Percentiles rank a stretch among this genome's conserved stretches.
phyloP scores from a whole-genome alignment of 2,113 vertebrate species.

The Notechis scutatus region DNA sequence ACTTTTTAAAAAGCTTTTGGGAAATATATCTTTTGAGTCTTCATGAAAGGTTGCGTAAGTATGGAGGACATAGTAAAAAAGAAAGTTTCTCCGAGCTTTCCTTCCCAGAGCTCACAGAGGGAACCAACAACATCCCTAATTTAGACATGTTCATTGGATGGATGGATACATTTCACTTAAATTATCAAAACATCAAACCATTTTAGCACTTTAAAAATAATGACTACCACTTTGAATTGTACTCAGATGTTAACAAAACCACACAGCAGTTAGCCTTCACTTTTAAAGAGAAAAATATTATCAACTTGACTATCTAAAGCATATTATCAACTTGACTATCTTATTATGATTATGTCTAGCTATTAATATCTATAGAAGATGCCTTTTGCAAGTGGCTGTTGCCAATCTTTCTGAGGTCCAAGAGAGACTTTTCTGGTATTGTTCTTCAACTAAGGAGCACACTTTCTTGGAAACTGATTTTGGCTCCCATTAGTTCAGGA shows the following conservation, averaged over 20 bases:
- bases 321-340: neutral
- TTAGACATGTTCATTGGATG: neutral
- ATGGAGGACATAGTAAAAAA: neutral
- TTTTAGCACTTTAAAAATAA: neutral
- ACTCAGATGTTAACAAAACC: neutral
- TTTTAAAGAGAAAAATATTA: neutral
- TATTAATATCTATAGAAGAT: neutral
- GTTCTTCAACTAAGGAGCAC: neutral
- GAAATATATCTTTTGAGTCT: neutral
- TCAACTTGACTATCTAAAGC: neutral
- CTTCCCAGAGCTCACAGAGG: neutral
- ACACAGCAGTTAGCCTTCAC: neutral
- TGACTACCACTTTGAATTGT: neutral
- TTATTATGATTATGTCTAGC: neutral
- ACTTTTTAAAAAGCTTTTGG: neutral
- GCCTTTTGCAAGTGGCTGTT: neutral
- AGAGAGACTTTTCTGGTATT: neutral
- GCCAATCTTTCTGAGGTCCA: neutral
- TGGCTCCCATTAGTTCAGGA: neutral
- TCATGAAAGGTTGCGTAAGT: neutral
- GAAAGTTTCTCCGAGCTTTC: neutral
- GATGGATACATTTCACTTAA: neutral
- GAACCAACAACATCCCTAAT: neutral
- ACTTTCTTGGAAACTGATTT: neutral
- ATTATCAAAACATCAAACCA: neutral